Evolutionary conservation across 2,888 invertebrate species (phyloP), one percentile per base, ranked within the genome.

Genomic region (Cerastis leucographa): DNA sequence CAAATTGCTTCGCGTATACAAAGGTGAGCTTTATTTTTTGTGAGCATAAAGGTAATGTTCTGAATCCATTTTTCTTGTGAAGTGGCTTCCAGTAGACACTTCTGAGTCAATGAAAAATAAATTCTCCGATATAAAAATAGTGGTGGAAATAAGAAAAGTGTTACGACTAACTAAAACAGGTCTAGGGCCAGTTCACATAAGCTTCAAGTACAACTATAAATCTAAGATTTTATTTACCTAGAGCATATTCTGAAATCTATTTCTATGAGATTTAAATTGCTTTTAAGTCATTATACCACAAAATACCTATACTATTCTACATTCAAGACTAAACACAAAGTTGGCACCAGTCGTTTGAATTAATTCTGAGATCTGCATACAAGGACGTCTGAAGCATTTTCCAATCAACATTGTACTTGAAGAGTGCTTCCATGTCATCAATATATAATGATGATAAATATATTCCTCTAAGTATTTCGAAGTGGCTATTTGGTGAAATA

Each of bases 311-410:
- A 44, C 66, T 72, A 66, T 66, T 72, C 25, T 7, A 56, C 64
- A 84, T 80, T 71, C 80, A 78, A n/a, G 59, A 44, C 35, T 22
- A 17, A 59, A n/a, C 68, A 54, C 51, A 61, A 54, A 65, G 56
- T 80, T 84, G 70, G 70, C 85, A 81, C 65, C 61, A 78, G 67
- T 25, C 40, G 2, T 44, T 22, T 14, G 35, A 46, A 80, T 83
- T 40, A 67, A 81, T 61, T 70, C 25, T 17, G n/a, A 7, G 17
- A 71, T 71, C 78, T 68, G 59, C 51, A 84, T 84, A 78, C 56
- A n/a, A 66, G 83, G 59, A 35, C 35, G 29, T 4, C 14, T 5
- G 6, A 29, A 46, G 25, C 66, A 61, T 42, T 40, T 54, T 19
- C 11, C 29, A 51, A 42, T 64, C 51, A 74, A 29, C 29, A 46